Percentiles rank a stretch among this genome's conserved stretches.
Evolutionary conservation across 2,888 invertebrate genomes (phyloP).

Genomic region (Drosophila histrio): DNA sequence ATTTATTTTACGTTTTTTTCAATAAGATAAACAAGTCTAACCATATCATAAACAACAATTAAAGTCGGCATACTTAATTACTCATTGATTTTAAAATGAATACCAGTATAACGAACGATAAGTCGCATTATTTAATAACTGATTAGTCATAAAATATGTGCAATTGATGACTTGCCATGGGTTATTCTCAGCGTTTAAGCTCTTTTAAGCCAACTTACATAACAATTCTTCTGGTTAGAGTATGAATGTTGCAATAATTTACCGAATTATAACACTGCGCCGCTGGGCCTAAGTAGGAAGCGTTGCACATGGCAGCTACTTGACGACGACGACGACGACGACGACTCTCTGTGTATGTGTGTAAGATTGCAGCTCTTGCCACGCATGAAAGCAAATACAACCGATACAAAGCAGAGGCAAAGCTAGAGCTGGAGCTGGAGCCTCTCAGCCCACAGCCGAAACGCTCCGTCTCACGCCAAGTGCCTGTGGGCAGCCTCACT

Average conservation of each 20-base stretch:
- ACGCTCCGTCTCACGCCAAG: constrained; percentile 66
- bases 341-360: constrained; percentile 19
- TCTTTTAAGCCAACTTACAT: constrained; percentile 16
- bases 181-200: not conserved
- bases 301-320: constrained; percentile 70
- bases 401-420: constrained; percentile 30
- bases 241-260: constrained; percentile 53
- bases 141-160: not conserved
- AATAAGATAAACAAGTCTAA: not conserved
- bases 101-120: not conserved
- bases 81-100: not conserved
- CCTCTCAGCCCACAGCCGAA: constrained; percentile 61
- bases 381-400: constrained; percentile 61
- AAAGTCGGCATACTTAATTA: not conserved
- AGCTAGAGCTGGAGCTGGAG: constrained; percentile 40
- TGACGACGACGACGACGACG: constrained; percentile 47
- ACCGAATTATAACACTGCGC: constrained; percentile 64
- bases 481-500: constrained; percentile 69
- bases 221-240: constrained; percentile 38
- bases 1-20: not conserved
- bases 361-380: constrained; percentile 48
- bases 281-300: constrained; percentile 67
- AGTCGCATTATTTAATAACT: not conserved
- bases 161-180: not conserved
- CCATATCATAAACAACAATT: not conserved